Conservation (phyloP, 2,888 invertebrate species). For the Tenthredo amoena region DNA sequence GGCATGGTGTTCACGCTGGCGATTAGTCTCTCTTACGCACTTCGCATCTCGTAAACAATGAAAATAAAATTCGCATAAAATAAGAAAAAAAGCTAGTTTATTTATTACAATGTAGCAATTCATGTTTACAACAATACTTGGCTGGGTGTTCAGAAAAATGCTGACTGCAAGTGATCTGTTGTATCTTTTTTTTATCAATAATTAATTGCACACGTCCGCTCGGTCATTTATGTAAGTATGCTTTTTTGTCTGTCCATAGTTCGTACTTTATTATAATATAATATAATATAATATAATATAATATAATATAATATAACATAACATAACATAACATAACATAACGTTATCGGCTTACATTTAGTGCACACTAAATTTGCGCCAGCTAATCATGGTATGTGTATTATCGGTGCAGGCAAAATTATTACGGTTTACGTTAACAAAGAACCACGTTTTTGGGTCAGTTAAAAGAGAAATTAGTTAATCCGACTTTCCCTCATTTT, state of each 20-base stretch:
- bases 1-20: neutral
- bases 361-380: neutral
- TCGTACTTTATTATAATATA: neutral
- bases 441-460: neutral
- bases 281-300: too few relatives aligned
- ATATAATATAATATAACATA: neutral
- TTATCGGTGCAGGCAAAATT: too few relatives aligned
- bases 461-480: neutral
- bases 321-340: too few relatives aligned
- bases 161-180: neutral
- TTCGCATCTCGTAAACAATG: neutral
- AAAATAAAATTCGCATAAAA: neutral
- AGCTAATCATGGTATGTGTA: too few relatives aligned
- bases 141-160: neutral
- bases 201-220: neutral
- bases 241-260: neutral
- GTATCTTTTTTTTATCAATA: neutral
- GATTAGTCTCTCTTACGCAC: neutral
- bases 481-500: neutral
- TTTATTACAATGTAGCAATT: conserved; percentile 25
- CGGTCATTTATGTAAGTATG: conserved; percentile 9
- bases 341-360: neutral
- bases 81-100: neutral
- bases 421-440: too few relatives aligned
- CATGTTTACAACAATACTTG: neutral